Base-by-base conservation (phyloP, 2,888 invertebrate genomes). In the Sycophila texana region DNA sequence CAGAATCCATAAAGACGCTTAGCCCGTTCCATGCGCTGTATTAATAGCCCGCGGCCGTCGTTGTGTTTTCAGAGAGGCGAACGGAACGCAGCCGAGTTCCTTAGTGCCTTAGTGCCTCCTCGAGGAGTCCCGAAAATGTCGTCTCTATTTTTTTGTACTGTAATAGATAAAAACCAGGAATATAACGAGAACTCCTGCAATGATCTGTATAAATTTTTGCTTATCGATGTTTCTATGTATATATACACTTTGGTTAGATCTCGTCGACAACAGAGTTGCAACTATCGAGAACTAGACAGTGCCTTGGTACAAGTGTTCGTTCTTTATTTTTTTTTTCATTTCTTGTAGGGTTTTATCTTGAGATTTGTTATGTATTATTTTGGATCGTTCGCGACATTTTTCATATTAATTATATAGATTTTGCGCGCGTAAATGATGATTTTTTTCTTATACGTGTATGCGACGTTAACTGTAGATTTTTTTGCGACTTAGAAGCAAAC, bases 141-240 rank as follows among this genome's bases (percentile, higher is more conserved):
- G 61, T 18, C 67, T 78, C 22, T 65, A 72, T 74, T 67, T 53
- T 51, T 72, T 67, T 53, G 18, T 57, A 18, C 22, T 82, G 79
- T 83, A 26, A 3, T 26, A 3, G 26, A 26, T 26, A 83, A 72
- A 83, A 82, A 82, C 60, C 68, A n/a, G 30, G 10, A 72, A 26
- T 51, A 65, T 71, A 61, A 77, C 66, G 60, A 70, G 22, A 20
- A 22, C 63, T 71, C 30, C 53, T 55, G 18, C 70, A 12, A 74
- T 83, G 75, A 84, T 84, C 78, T 85, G 84, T 85, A 84, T 85
- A 85, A 84, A 85, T 83, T 85, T 71, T 83, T 78, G 77, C 77
- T 81, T 55, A 68, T 81, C 67, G 39, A 80, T 74, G 61, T 81
- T 77, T 77, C 30, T 80, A 73, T 84, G 77, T 83, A 82, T 81